Base-by-base conservation (phyloP, 2,113 vertebrate genomes). In the Corythaixoides concolor region DNA sequence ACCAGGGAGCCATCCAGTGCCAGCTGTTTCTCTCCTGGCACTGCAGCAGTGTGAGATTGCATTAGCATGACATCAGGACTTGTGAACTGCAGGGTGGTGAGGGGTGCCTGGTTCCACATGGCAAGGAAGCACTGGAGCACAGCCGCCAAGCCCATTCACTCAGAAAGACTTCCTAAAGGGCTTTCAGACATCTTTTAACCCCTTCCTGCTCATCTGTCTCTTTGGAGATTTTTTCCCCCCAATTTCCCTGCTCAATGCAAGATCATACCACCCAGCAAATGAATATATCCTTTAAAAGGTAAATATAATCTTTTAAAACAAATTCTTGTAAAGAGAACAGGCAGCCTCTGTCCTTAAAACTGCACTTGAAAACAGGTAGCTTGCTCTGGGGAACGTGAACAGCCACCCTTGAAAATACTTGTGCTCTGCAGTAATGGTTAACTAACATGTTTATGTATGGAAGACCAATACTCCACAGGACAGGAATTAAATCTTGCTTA, bases 131-230 rank as follows among this genome's bases (percentile, higher is more conserved):
- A 70, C 90, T 93, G 80, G 67, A 97, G 88, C 97, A 95, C 64
- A 63, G 76, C 95, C 33, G 27, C 89, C 89, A 39, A 96, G 41
- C 69, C 94, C 93, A 86, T 94, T 96, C 90, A 81, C 5, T 91
- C 5, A 93, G 95, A 91, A 95, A 82, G 47, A 47, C 89, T 97
- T 97, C 97, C 97, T 76, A 95, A 81, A 95, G 79, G 35, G 63
- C 80, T 95, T 78, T 67, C 92, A 83, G 86, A 15, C 64, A 60
- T 52, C 49, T 86, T 74, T 96, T 97, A 97, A 96, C 93, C 77
- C 93, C 73, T 92, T 96, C 92, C 82, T 88, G 80, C 88, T 35
- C 8, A 18, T 24, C 74, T 3, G 1, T 13, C 67, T 60, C 69
- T 72, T 67, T 27, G 33, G 45, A 85, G 76, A 27, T 28, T 20